Conservation (phyloP, 2,888 invertebrate species). For the Sympetrum striolatum region DNA sequence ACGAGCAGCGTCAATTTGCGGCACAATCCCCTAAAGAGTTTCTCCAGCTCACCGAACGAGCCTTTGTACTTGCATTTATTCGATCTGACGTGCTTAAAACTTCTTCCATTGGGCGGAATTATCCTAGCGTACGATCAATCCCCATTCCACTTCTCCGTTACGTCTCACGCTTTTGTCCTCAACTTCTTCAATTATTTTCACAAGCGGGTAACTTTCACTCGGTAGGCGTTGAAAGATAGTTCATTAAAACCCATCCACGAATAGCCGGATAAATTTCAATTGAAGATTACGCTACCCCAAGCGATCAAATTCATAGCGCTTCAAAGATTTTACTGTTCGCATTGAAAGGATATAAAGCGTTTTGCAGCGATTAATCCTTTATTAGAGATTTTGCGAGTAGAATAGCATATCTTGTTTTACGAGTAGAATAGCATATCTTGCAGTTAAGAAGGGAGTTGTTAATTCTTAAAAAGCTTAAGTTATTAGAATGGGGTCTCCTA, state of each 20-base stretch:
- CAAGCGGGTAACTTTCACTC: neutral
- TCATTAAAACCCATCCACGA: neutral
- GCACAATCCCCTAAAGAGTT: neutral
- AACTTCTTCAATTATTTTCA: neutral
- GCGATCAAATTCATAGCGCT: no score
- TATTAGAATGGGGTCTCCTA: no score
- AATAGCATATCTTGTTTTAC: no score
- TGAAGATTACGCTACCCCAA: no score
- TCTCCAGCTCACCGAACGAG: neutral
- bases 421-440: no score
- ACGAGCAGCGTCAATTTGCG: neutral
- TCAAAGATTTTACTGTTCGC: no score
- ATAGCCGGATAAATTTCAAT: no score
- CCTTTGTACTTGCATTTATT: neutral
- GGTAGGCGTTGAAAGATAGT: neutral
- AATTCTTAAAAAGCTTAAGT: no score
- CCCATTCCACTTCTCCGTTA: neutral
- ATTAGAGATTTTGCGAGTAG: no score
- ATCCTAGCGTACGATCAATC: neutral
- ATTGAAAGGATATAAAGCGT: no score
- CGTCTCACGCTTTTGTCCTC: neutral
- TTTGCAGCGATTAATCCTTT: no score
- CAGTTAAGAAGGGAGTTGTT: no score
- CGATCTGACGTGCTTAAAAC: neutral
- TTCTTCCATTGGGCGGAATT: neutral